Conservation (phyloP, 2,888 invertebrate genomes). For the Pyrochroa serraticornis region DNA sequence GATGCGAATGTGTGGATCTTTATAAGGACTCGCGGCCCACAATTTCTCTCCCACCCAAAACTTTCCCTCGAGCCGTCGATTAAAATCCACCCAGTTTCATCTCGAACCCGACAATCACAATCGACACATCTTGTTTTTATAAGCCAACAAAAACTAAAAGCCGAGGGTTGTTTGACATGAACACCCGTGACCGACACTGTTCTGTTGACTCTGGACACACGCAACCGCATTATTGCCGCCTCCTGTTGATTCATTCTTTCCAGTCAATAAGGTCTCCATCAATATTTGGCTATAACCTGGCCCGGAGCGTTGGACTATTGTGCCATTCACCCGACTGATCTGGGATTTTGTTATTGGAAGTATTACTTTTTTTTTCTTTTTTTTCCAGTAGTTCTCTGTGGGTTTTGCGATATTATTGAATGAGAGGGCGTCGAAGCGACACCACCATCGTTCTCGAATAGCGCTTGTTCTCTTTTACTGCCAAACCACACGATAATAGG, state of each 20-base stretch:
- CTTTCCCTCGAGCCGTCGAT: background rate
- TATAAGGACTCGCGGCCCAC: constrained; percentile 24
- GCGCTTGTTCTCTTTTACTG: too few species aligned
- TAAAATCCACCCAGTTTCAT: background rate
- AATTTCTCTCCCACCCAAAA: constrained; percentile 1
- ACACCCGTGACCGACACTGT: constrained; percentile 35
- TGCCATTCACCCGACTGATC: constrained; percentile 25
- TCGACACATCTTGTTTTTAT: constrained; percentile 41
- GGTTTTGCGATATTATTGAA: too few species aligned
- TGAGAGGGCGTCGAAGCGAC: too few species aligned
- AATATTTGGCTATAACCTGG: constrained; percentile 32
- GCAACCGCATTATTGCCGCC: constrained; percentile 47
- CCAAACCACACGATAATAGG: too few species aligned
- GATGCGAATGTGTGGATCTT: constrained; percentile 36
- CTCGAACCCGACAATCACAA: constrained; percentile 4
- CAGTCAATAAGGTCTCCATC: constrained; percentile 42
- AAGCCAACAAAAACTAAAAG: constrained; percentile 46
- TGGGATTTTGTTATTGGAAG: constrained; percentile 26
- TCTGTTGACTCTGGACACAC: constrained; percentile 47
- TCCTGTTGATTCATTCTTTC: constrained; percentile 48
- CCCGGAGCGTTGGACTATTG: constrained; percentile 25
- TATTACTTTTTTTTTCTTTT: constrained; percentile 24
- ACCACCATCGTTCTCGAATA: too few species aligned
- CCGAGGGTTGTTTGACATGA: constrained; percentile 44
- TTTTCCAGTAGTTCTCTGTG: background rate